phyloP scores from a whole-genome alignment of 2,797 vertebrate genomes.

The Acanthurus tractus region DNA sequence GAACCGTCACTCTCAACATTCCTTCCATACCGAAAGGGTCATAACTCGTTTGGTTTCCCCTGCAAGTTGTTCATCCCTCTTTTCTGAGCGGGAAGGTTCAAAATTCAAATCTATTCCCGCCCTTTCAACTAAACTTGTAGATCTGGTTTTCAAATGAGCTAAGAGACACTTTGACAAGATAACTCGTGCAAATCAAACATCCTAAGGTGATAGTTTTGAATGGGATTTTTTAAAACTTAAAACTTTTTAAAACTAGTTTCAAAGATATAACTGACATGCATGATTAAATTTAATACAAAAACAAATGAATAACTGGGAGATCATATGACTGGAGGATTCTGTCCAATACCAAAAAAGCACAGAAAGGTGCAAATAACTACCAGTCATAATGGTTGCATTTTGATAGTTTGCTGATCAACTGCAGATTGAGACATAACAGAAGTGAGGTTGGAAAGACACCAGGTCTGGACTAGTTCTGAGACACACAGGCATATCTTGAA shows the following conservation, averaged over 20 bases:
- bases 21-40: constrained; percentile 75
- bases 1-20: constrained; percentile 72
- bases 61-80: constrained; percentile 41
- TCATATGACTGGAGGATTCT: neutral
- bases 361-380: neutral
- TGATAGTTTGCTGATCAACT: constrained; percentile 7
- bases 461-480: constrained; percentile 11
- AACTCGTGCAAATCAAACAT: neutral
- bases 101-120: constrained; percentile 78
- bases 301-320: neutral
- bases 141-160: constrained; percentile 47
- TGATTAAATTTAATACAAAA: neutral
- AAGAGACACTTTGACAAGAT: constrained; percentile 2
- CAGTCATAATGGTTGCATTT: neutral
- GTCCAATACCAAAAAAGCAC: neutral
- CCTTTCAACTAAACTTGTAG: constrained; percentile 56
- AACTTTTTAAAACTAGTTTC: neutral
- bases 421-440: constrained; percentile 17
- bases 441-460: constrained; percentile 13
- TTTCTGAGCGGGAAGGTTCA: constrained; percentile 79
- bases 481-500: constrained; percentile 40
- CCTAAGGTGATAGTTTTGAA: neutral
- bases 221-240: neutral
- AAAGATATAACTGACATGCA: neutral
- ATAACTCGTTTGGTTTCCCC: constrained; percentile 61